Base-by-base conservation (phyloP, 1,140 invertebrate species). In the Andricus grossulariae region DNA sequence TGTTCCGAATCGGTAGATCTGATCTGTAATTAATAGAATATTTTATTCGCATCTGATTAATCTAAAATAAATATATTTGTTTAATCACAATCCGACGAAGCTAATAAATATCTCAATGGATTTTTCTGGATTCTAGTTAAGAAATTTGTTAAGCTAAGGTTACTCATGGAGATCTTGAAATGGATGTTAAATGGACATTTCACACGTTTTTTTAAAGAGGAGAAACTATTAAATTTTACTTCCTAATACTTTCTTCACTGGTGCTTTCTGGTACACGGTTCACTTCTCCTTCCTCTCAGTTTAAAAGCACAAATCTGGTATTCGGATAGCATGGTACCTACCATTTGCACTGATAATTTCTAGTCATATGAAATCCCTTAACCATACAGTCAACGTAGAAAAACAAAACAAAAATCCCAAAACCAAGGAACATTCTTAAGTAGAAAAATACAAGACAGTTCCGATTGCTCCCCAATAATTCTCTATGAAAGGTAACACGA, bases 211-310 rank as follows among this genome's bases (percentile, higher is more conserved):
- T 66, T 39, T 66, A 39, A 10, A 39, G 60, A 66, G 25, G 25
- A 66, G 25, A 66, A 15, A 66, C 32, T 66, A 66, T 32, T 39
- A 8, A 66, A 39, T 39, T 66, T 39, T 15, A 12, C 12, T 39
- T 32, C n/a, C 12, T 66, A 39, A 39, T 66, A 66, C 39, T 66
- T 39, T 66, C n/a, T 66, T 32, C n/a, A 45, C 60, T 39, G 60
- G 60, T 66, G 60, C 60, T 66, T 77, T 76, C 81, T 82, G 82
- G 82, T 80, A 86, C 83, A 84, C 85, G 88, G 86, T 89, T 86
- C 84, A 87, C 85, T 86, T 90, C 90, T 90, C 90, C 88, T 91
- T 91, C 90, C 90, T 91, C 90, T 91, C 90, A 91, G 88, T 90
- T 91, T 91, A 90, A 82, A 88, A 90, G 84, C 81, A 84, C 83